Evolutionary conservation across 2,113 vertebrate species (phyloP).

Genomic region (Rafetus swinhoei): DNA sequence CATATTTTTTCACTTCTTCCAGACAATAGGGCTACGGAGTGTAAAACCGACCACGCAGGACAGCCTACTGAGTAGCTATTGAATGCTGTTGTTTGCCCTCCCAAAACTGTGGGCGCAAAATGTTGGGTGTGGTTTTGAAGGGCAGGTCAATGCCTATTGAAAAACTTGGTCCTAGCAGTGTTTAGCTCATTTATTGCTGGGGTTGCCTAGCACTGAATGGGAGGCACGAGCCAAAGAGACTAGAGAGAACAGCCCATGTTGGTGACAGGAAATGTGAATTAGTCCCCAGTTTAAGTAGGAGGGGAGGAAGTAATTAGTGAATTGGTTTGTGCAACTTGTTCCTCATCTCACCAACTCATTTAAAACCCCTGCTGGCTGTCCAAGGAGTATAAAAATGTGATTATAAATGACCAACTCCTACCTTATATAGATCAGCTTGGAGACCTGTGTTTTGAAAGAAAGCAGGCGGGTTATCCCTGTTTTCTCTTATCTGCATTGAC

Average conservation of each 20-base stretch:
- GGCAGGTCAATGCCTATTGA: background rate
- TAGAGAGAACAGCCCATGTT: constrained; percentile 32
- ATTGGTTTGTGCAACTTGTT: constrained; percentile 68
- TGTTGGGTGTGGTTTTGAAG: fast-evolving
- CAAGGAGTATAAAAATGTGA: background rate
- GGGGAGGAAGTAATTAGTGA: constrained; percentile 72
- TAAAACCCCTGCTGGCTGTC: constrained; percentile 21
- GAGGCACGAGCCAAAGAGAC: background rate
- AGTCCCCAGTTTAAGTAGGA: constrained; percentile 61
- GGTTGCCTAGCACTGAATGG: background rate
- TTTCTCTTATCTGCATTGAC: fast-evolving
- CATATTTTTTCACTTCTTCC: fast-evolving
- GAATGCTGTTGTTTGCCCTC: fast-evolving
- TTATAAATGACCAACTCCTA: background rate
- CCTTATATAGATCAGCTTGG: fast-evolving
- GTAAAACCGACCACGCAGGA: background rate
- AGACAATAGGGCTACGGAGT: background rate
- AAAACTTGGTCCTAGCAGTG: constrained; percentile 18
- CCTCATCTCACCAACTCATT: constrained; percentile 15
- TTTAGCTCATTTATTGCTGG: background rate
- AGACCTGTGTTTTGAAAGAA: background rate
- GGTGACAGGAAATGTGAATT: constrained; percentile 64
- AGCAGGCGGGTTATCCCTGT: background rate
- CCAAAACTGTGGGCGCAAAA: background rate
- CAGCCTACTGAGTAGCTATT: background rate